phyloP scores from a whole-genome alignment of 2,113 vertebrate species.

The Zeus faber region DNA sequence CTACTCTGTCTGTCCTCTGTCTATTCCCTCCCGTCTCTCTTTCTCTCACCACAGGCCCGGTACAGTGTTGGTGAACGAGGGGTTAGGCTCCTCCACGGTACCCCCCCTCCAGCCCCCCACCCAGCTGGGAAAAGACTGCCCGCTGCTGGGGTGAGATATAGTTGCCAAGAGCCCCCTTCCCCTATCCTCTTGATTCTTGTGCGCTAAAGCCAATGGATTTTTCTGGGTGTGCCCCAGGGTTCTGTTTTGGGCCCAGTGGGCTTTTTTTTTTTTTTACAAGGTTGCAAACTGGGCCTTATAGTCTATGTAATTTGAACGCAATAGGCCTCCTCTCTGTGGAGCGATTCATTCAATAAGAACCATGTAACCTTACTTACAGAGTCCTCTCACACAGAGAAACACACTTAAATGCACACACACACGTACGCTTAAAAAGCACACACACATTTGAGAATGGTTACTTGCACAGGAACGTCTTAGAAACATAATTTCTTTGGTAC shows the following conservation, averaged over 20 bases:
- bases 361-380: too few relatives aligned
- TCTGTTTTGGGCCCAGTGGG: slow-evolving; percentile 1
- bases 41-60: slow-evolving; percentile 66
- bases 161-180: slow-evolving; percentile 32
- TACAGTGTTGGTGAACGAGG: slow-evolving; percentile 71
- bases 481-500: too few relatives aligned
- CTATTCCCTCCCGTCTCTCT: slow-evolving; percentile 18
- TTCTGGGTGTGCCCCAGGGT: slow-evolving; percentile 23
- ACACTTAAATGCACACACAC: too few relatives aligned
- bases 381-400: too few relatives aligned
- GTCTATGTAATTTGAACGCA: too few relatives aligned
- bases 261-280: too few relatives aligned
- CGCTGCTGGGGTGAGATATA: slow-evolving; percentile 72
- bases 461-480: too few relatives aligned
- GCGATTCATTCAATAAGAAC: too few relatives aligned
- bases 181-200: slow-evolving; percentile 14
- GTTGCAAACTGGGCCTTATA: too few relatives aligned
- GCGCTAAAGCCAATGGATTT: slow-evolving; percentile 6
- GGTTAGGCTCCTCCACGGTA: slow-evolving; percentile 68
- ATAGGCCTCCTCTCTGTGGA: too few relatives aligned
- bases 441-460: too few relatives aligned
- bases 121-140: slow-evolving; percentile 75
- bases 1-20: slow-evolving; percentile 49
- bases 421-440: too few relatives aligned
- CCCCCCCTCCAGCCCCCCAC: slow-evolving; percentile 65